Evolutionary conservation across 2,888 invertebrate genomes (phyloP).

Genomic region (Lucinisca nassula): DNA sequence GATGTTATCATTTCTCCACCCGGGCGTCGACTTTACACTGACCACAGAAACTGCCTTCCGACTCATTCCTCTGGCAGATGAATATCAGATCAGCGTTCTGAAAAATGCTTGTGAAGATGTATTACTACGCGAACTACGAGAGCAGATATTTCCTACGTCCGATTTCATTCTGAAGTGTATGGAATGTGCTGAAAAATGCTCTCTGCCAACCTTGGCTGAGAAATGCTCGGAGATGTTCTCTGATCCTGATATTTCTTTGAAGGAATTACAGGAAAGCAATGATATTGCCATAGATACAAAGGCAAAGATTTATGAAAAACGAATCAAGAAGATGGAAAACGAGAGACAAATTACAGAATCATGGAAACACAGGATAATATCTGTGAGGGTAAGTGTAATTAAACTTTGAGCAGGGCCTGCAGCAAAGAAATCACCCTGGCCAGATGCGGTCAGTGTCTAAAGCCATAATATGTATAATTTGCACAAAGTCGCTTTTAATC

Average conservation of each 20-base stretch:
- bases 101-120: conserved; percentile 69
- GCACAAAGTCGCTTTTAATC: too few relatives aligned
- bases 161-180: conserved; percentile 66
- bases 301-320: conserved; percentile 59
- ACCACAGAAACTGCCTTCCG: conserved; percentile 58
- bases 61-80: conserved; percentile 70
- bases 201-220: conserved; percentile 41
- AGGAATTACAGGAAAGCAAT: conserved; percentile 43
- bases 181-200: conserved; percentile 57
- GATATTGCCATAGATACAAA: conserved; percentile 60
- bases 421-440: too few relatives aligned
- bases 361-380: conserved; percentile 56
- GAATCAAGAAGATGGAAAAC: conserved; percentile 59
- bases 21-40: conserved; percentile 63
- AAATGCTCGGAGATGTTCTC: conserved; percentile 27
- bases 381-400: conserved; percentile 53
- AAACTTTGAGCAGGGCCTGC: too few relatives aligned
- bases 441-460: too few relatives aligned
- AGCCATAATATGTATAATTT: too few relatives aligned
- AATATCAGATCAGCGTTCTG: conserved; percentile 71
- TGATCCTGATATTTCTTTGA: conserved; percentile 44
- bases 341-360: conserved; percentile 50
- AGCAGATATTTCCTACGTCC: conserved; percentile 35
- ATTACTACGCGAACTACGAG: conserved; percentile 50
- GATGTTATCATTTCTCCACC: conserved; percentile 69